Base-by-base conservation (phyloP, 2,888 invertebrate genomes). In the Acleris literana region DNA sequence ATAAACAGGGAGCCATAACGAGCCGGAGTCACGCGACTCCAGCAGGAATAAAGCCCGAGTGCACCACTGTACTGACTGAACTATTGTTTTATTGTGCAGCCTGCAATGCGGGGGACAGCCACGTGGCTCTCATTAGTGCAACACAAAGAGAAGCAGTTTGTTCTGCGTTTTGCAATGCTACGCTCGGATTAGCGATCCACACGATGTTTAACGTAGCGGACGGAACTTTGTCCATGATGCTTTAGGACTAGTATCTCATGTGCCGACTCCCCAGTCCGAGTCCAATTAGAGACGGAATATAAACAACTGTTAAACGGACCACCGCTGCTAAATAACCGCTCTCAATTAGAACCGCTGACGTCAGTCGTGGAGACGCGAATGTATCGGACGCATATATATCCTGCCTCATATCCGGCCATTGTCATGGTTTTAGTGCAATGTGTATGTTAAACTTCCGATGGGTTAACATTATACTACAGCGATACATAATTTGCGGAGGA, bases 61-160 rank as follows among this genome's bases (percentile, higher is more conserved):
- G 46, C 46, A 46, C 46, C 6, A 46, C 46, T 46, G 46, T 86
- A 39, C 65, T 51, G 60, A 51, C 84, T 87, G 85, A 82, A 81
- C 84, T 82, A 90, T 92, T 92, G 91, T 92, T 90, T 91, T 91
- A 90, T 91, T 91, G 90, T 91, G 87, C 86, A 86, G 87, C 80
- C 92, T 92, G 92, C 92, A 92, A 85, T 92, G 92, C 92, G 87
- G 92, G 90, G 87, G 90, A 87, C 83, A 80, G 90, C 88, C 91
- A 92, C 92, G 92, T 92, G 92, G 89, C 91, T 79, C 89, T 92
- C 91, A 91, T 92, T 92, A 92, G 88, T 85, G 85, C 82, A 83
- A 82, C 79, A 90, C 89, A 92, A 91, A 91, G 92, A 87, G 84
- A 83, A 87, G 84, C 86, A 88, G 90, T 91, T 90, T 90, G 86